Conservation (phyloP, 1,140 invertebrate species). For the Leptonema lineaticorne region DNA sequence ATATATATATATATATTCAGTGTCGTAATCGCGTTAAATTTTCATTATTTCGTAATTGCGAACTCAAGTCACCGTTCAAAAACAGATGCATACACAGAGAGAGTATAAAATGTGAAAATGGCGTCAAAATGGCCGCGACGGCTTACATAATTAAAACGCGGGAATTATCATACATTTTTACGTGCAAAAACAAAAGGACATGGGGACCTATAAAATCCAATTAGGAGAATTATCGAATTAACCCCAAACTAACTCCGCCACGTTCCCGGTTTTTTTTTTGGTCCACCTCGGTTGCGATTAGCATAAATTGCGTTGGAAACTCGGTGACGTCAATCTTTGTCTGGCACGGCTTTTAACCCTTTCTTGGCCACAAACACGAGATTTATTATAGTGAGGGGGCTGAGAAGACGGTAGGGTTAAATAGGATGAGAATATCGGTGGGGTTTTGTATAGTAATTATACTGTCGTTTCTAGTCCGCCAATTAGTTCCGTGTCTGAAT, state of each 20-base stretch:
- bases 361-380: background rate
- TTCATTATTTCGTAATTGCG: no score
- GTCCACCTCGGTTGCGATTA: background rate
- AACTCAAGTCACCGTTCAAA: no score
- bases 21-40: no score
- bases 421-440: no score
- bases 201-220: background rate
- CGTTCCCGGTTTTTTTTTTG: background rate
- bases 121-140: no score
- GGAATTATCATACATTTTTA: background rate
- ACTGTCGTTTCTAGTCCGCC: background rate
- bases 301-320: background rate
- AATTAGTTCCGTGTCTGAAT: conserved; percentile 3
- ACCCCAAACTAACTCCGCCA: background rate
- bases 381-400: background rate
- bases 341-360: background rate
- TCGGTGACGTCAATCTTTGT: background rate
- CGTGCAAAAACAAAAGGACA: background rate
- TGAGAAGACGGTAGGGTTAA: no score
- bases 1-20: no score
- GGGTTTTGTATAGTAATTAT: conserved; percentile 3
- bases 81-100: no score
- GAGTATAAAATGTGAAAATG: no score
- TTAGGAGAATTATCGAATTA: background rate
- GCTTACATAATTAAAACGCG: background rate